Conservation (phyloP, 2,888 invertebrate species). For the Drosophila ustulata region DNA sequence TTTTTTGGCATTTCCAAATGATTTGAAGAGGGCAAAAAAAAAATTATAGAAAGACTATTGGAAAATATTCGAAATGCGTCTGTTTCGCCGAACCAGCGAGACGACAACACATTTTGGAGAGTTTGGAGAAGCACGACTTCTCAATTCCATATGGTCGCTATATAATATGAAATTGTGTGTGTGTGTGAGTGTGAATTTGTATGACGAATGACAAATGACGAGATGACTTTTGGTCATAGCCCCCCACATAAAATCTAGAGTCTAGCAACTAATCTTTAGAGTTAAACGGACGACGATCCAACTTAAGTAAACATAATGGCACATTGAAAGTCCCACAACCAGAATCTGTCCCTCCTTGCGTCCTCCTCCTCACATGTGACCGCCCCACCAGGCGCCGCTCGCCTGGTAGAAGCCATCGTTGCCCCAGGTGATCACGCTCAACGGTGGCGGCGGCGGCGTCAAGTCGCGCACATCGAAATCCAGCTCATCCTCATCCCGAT, state of each 20-base stretch:
- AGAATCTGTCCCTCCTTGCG: constrained; percentile 37
- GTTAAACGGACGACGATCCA: constrained; percentile 20
- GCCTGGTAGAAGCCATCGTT: constrained; percentile 70
- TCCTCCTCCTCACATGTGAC: constrained; percentile 59
- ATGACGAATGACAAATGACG: constrained; percentile 1
- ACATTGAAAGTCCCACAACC: constrained; percentile 76
- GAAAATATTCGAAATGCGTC: constrained; percentile 5
- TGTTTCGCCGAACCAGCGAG: background rate
- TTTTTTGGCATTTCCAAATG: constrained; percentile 12
- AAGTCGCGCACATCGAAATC: constrained; percentile 63
- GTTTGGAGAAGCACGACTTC: too few relatives aligned
- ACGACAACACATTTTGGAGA: too few relatives aligned
- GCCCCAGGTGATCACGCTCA: constrained; percentile 67
- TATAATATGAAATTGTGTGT: background rate
- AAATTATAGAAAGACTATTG: constrained; percentile 4
- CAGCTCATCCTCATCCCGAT: constrained; percentile 15
- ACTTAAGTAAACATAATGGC: constrained; percentile 75
- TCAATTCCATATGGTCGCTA: background rate
- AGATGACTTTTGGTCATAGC: constrained; percentile 26
- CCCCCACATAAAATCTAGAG: constrained; percentile 9
- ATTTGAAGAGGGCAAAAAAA: background rate
- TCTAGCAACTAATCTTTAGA: constrained; percentile 32
- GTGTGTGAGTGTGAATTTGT: background rate
- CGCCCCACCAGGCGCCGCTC: constrained; percentile 72
- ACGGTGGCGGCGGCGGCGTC: constrained; percentile 71